Conservation (phyloP, 2,113 vertebrate species). For the Dasyprocta punctata region DNA sequence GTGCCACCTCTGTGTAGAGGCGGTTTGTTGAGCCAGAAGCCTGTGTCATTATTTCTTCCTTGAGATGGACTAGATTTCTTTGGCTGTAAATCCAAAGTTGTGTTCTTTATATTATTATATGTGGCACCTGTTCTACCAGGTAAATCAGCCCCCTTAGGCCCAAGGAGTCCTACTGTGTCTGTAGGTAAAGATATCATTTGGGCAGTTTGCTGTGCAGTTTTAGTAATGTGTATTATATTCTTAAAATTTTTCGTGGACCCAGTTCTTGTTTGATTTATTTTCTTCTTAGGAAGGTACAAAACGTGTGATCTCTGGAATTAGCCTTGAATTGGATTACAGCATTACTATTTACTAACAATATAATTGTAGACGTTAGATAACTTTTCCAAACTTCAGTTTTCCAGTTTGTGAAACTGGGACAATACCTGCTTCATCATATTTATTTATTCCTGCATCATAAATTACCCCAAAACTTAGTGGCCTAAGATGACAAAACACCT, state of each 20-base stretch:
- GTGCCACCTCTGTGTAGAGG: neutral
- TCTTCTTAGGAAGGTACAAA: neutral
- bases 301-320: neutral
- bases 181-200: neutral
- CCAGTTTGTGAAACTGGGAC: neutral
- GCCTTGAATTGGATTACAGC: neutral
- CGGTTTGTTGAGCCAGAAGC: neutral
- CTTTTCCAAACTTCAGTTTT: slow-evolving; percentile 50
- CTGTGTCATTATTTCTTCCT: neutral
- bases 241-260: neutral
- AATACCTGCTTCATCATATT: neutral
- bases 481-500: neutral
- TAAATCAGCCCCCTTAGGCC: neutral
- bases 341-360: neutral
- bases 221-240: neutral
- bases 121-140: neutral
- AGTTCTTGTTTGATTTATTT: slow-evolving; percentile 37
- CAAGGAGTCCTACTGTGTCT: neutral
- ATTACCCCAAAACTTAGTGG: neutral
- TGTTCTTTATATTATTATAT: neutral
- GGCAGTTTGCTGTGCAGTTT: neutral
- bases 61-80: neutral
- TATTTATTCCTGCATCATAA: neutral
- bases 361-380: slow-evolving; percentile 26
- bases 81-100: neutral